Conservation (phyloP, 2,797 vertebrate genomes). For the Macropus fuliginosus region DNA sequence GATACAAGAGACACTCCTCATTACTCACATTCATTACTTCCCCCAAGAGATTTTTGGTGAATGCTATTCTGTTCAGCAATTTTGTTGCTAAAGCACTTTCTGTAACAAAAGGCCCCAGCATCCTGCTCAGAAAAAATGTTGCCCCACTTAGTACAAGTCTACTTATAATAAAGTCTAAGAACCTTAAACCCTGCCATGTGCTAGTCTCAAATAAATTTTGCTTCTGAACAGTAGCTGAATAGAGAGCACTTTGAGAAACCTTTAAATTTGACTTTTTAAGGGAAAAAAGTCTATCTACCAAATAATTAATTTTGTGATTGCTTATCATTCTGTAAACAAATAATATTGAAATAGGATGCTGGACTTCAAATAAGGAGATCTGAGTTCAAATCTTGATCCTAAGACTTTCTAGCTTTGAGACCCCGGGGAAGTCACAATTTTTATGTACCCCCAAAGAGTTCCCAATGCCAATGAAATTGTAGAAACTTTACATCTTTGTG, state of each 20-base stretch:
- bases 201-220: background rate
- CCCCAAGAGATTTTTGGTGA: background rate
- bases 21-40: background rate
- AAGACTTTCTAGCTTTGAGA: background rate
- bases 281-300: background rate
- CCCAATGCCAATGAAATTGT: background rate
- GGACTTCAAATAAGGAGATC: background rate
- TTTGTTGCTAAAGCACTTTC: constrained; percentile 24
- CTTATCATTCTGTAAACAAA: background rate
- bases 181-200: background rate
- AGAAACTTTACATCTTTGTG: background rate
- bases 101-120: background rate
- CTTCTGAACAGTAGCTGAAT: background rate
- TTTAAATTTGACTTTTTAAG: background rate
- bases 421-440: background rate
- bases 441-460: background rate
- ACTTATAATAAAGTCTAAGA: background rate
- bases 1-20: background rate
- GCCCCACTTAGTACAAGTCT: background rate
- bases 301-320: background rate
- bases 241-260: background rate
- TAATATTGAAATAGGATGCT: background rate
- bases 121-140: background rate
- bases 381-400: background rate
- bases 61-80: constrained; percentile 38